Evolutionary conservation across 2,888 invertebrate genomes (phyloP).

Genomic region (Spisula solida): DNA sequence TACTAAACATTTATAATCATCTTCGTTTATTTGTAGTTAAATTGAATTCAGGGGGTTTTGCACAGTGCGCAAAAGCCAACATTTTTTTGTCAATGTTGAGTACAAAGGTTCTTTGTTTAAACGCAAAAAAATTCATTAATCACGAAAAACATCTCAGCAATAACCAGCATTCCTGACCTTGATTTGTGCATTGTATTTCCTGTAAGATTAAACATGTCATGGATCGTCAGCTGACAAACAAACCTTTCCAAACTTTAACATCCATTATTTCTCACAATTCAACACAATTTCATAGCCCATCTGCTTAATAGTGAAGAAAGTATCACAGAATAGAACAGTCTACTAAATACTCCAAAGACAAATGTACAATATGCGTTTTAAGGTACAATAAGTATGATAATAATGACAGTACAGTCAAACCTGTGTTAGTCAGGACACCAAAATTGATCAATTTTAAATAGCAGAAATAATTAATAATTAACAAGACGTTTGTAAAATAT

Average conservation of each 20-base stretch:
- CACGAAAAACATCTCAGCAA: background rate
- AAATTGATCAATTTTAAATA: no score
- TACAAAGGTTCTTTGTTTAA: background rate
- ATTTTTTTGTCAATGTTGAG: background rate
- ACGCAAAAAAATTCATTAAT: background rate
- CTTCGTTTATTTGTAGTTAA: no score
- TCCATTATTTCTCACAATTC: background rate
- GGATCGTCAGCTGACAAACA: background rate
- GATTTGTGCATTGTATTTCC: background rate
- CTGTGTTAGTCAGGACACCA: no score
- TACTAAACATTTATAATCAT: no score
- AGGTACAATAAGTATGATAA: no score
- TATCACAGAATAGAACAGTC: no score
- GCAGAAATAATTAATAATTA: no score
- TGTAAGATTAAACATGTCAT: background rate
- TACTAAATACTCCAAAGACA: no score
- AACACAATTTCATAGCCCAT: background rate
- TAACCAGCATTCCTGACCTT: conserved; percentile 11
- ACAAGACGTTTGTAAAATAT: no score
- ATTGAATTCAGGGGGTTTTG: background rate
- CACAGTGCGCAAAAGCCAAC: background rate
- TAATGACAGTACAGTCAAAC: no score
- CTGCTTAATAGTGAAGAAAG: no score
- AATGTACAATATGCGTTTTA: no score
- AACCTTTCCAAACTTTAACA: background rate